Percentiles rank a stretch among this genome's conserved stretches.
These are phyloP conservation scores for zebrafish (Danio rerio) DNA, from an alignment of 2,113 vertebrate genomes.

Conservation along the genomic window DNA sequence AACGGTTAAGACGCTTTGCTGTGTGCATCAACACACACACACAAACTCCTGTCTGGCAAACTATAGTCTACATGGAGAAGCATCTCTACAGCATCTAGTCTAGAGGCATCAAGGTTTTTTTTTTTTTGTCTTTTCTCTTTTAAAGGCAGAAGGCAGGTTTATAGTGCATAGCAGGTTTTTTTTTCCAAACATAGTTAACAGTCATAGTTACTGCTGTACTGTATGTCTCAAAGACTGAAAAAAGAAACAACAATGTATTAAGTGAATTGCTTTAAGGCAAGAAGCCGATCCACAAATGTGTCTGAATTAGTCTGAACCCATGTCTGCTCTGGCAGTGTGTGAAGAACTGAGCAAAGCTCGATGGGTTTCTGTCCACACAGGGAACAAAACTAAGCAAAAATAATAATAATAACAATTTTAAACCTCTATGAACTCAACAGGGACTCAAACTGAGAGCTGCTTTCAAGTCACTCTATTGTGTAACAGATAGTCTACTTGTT, in stretches of 20 bases:
- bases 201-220: constrained; percentile 68
- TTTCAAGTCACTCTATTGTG: background rate
- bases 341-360: background rate
- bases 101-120: constrained; percentile 90
- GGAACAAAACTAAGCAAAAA: no score
- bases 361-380: background rate
- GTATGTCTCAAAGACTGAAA: constrained; percentile 65
- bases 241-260: constrained; percentile 53
- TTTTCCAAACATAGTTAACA: constrained; percentile 69
- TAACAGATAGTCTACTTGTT: background rate
- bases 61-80: constrained; percentile 64
- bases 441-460: background rate
- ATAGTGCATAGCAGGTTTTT: constrained; percentile 91
- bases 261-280: constrained; percentile 68
- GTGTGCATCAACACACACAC: constrained; percentile 80
- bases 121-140: constrained; percentile 57
- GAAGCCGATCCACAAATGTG: constrained; percentile 64
- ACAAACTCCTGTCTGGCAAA: constrained; percentile 65
- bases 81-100: constrained; percentile 79
- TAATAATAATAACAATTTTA: no score
- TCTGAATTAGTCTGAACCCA: constrained; percentile 26
- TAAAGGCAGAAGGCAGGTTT: constrained; percentile 90
- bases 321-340: constrained; percentile 33
- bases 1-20: constrained; percentile 78
- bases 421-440: background rate